Conservation (phyloP, 2,113 vertebrate species). For the Canis aureus region DNA sequence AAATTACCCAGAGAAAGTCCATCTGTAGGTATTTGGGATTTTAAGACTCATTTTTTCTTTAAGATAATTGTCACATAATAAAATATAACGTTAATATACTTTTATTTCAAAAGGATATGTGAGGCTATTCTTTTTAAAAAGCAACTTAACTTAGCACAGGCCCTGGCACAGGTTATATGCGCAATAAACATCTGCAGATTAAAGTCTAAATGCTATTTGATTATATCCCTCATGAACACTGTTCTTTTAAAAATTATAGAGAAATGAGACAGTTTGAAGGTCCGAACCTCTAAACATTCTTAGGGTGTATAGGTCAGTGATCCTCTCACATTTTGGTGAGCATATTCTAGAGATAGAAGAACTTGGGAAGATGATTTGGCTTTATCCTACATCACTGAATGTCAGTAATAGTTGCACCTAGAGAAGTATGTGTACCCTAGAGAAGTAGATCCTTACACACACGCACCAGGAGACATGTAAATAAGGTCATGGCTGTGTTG, state of each 20-base stretch:
- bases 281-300: background rate
- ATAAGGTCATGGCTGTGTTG: background rate
- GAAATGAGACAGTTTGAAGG: conserved; percentile 36
- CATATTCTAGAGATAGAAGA: background rate
- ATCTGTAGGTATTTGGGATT: background rate
- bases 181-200: background rate
- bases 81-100: background rate
- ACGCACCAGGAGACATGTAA: background rate
- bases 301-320: background rate
- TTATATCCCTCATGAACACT: background rate
- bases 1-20: background rate
- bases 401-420: background rate
- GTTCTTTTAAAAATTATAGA: background rate
- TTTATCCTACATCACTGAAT: background rate
- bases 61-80: background rate
- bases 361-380: background rate
- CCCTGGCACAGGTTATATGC: background rate
- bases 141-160: background rate
- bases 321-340: conserved; percentile 4
- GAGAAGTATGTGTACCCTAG: background rate
- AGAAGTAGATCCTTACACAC: background rate
- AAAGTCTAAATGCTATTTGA: background rate
- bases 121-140: background rate
- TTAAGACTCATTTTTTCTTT: conserved; percentile 42
- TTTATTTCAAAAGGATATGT: background rate